A percentile compares a stretch with the other conserved stretches of the same genome.
These are phyloP conservation scores for Pollenia amentaria DNA, from an alignment of 2,888 invertebrate genomes.

Conservation along the genomic window DNA sequence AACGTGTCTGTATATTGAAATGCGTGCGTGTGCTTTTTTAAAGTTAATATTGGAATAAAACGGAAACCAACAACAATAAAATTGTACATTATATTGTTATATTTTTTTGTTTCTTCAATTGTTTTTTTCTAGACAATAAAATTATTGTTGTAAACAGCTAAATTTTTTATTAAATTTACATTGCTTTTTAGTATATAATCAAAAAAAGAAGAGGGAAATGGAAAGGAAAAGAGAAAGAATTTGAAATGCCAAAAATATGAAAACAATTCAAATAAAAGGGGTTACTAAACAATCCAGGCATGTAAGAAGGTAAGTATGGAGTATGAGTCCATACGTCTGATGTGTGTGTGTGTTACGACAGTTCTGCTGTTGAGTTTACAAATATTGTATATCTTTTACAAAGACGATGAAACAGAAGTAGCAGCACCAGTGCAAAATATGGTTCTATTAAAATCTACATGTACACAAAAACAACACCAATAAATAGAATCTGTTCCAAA, in stretches of 20 bases:
- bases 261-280: slow-evolving; percentile 25
- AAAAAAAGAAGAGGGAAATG: not conserved
- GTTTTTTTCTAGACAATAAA: slow-evolving; percentile 29
- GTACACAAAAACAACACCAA: slow-evolving; percentile 22
- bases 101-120: slow-evolving; percentile 4
- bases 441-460: not conserved
- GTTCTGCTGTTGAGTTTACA: not conserved
- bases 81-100: slow-evolving; percentile 44
- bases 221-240: not conserved
- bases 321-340: not conserved
- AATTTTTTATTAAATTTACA: slow-evolving; percentile 57
- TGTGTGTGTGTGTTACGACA: not conserved
- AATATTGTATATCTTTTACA: slow-evolving; percentile 27
- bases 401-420: not conserved
- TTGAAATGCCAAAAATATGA: slow-evolving; percentile 15
- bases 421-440: slow-evolving; percentile 6
- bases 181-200: not conserved
- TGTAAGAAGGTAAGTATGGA: not conserved
- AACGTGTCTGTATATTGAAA: not conserved
- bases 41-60: slow-evolving; percentile 23
- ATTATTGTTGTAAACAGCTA: slow-evolving; percentile 62
- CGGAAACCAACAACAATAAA: slow-evolving; percentile 35
- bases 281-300: slow-evolving; percentile 30
- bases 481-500: slow-evolving; percentile 59
- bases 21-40: not conserved